Base-by-base conservation (phyloP, 2,888 invertebrate species). In the Orthosia cruda region DNA sequence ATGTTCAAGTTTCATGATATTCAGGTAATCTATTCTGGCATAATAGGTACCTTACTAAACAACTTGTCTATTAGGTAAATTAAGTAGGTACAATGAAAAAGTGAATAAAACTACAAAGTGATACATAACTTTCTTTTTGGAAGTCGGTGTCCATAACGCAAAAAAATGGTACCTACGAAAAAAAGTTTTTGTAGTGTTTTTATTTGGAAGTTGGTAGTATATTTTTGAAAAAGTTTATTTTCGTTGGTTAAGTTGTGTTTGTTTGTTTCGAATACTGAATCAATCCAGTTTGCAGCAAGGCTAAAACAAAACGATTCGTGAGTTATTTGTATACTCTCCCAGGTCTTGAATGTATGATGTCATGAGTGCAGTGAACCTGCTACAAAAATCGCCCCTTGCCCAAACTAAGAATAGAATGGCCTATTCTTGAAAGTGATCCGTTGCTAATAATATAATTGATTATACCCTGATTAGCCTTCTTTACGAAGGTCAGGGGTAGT, bases 241-340 rank as follows among this genome's bases (percentile, higher is more conserved):
- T 26, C 7, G 26, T 20, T 66, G 7, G 11, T 40, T 26, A 9
- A 47, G 13, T 32, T 71, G 23, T 32, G 16, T 20, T 50, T 67
- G 26, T 26, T 72, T 52, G 55, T 74, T 79, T 20, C 13, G 15
- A 62, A 47, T 66, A 66, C 47, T 52, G 57, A 63, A 73, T 62
- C 55, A 63, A 74, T 57, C 55, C 26, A 74, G 52, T 67, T 74
- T 74, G 52, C 40, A 65, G 18, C 57, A 47, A 50, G 64, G 47
- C 68, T 74, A 52, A 79, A 64, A 65, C 20, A 18, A 65, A 55
- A 20, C 57, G 18, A 66, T 47, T 23, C 47, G 47, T 54, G 57
- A 65, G 69, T 80, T 80, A 79, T 75, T 79, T 75, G 70, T 70
- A 75, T 62, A 55, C 76, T 81, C 81, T 62, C 65, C 76, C 79